Base-by-base conservation (phyloP, 2,888 invertebrate genomes). In the Chymomyza fuscimana region DNA sequence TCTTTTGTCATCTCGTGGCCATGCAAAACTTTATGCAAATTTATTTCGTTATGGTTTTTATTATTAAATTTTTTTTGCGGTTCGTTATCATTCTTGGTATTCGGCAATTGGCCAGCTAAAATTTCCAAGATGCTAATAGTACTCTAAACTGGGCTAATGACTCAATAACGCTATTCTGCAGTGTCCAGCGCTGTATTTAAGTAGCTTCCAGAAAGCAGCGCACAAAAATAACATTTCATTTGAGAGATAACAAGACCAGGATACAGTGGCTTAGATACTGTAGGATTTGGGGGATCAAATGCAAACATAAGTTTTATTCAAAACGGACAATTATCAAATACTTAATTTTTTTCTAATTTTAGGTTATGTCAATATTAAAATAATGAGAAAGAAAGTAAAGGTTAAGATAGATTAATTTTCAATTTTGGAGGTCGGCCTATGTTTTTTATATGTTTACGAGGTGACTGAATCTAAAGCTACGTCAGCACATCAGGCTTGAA, bases 91-190 rank as follows among this genome's bases (percentile, higher is more conserved):
- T 54, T 64, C 9, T 52, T 51, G 62, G 15, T 16, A 51, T 50
- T 64, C 12, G 54, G 16, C 64, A 52, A 54, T 64, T 29, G 52
- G 76, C 51, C 73, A 61, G 52, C 52, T 19, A 10, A 67, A 78
- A 82, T 72, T 60, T 60, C 22, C 46, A 70, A 63, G 70, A 32
- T 58, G 73, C 85, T 86, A 85, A 85, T 84, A 83, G 73, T 72
- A 73, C 82, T 80, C 82, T 65, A 84, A 85, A 82, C 73, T 72
- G 63, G 78, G 75, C 84, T 85, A 85, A 85, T 85, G 88, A 85
- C 85, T 87, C 88, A 87, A 85, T 85, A 85, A 87, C 77, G 75
- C 82, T 76, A 80, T 84, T 81, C 80, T 12, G 36, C 15, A 3
- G 64, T 2, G 32, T n/a, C n/a, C 32, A 46, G 62, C 22, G 29